Percentiles rank a stretch among this genome's conserved stretches.
phyloP scores from a whole-genome alignment of 2,797 vertebrate species.

The Potorous gilbertii region DNA sequence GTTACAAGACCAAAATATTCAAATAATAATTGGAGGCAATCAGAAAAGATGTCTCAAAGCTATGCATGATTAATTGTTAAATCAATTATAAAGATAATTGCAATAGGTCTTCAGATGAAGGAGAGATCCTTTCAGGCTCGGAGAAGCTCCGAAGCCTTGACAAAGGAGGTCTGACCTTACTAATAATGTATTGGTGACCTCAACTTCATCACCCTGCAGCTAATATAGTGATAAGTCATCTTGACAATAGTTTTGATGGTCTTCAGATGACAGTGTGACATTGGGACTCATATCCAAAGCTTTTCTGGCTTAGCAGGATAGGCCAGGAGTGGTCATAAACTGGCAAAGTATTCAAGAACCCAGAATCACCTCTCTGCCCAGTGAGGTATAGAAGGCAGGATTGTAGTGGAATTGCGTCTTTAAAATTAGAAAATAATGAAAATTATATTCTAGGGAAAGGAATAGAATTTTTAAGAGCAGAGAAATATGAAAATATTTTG shows the following conservation, averaged over 20 bases:
- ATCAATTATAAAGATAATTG: neutral
- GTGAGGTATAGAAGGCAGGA: neutral
- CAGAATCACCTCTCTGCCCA: neutral
- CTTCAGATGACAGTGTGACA: neutral
- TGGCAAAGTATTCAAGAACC: neutral
- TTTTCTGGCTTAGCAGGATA: neutral
- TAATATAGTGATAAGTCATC: neutral
- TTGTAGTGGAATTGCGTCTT: neutral
- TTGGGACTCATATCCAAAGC: neutral
- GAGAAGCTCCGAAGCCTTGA: neutral
- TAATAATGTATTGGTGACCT: neutral
- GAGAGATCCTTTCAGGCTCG: neutral
- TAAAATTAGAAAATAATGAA: neutral
- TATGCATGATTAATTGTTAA: neutral
- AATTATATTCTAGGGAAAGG: neutral
- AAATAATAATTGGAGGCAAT: neutral
- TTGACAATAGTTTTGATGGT: neutral
- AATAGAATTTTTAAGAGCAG: neutral
- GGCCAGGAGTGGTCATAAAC: neutral
- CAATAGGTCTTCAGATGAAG: neutral
- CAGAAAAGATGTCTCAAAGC: neutral
- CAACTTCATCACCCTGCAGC: neutral
- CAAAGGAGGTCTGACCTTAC: neutral
- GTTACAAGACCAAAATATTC: neutral
- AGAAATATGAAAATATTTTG: neutral